A percentile compares a stretch with the other conserved stretches of the same genome.
Conservation (phyloP, 2,797 vertebrate species). For the Clarias pachynema region DNA sequence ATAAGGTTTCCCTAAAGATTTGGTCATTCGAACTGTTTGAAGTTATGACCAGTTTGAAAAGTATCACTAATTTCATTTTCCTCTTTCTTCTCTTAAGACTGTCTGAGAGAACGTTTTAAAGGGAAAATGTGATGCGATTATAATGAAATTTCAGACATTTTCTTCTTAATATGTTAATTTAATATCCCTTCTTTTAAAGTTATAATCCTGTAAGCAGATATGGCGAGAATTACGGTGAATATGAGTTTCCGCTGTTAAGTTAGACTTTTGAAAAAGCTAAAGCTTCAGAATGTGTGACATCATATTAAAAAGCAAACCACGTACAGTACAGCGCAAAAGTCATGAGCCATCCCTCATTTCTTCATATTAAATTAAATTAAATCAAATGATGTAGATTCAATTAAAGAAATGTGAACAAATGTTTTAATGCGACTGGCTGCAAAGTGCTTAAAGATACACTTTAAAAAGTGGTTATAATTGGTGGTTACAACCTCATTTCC, state of each 20-base stretch:
- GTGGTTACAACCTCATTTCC: no score
- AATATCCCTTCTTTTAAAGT: neutral
- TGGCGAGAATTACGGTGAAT: neutral
- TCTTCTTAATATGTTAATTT: constrained; percentile 5
- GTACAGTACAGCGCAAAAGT: neutral
- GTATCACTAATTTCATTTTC: constrained; percentile 21
- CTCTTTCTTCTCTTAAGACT: neutral
- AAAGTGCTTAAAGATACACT: no score
- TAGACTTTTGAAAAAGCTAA: neutral
- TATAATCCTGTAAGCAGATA: constrained; percentile 10
- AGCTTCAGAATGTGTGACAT: neutral
- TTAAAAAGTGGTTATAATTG: no score
- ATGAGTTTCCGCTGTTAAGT: neutral
- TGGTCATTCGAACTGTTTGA: neutral
- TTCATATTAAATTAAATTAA: no score
- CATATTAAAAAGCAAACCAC: neutral
- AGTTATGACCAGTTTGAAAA: neutral
- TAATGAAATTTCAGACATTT: constrained; percentile 7
- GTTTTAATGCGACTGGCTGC: no score
- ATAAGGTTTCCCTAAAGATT: neutral
- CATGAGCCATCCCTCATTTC: no score
- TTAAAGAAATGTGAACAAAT: no score
- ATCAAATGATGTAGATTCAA: no score
- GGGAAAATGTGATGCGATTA: neutral
- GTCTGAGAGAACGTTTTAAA: neutral